phyloP scores from a whole-genome alignment of 2,888 invertebrate species.

The Microchrysa polita region DNA sequence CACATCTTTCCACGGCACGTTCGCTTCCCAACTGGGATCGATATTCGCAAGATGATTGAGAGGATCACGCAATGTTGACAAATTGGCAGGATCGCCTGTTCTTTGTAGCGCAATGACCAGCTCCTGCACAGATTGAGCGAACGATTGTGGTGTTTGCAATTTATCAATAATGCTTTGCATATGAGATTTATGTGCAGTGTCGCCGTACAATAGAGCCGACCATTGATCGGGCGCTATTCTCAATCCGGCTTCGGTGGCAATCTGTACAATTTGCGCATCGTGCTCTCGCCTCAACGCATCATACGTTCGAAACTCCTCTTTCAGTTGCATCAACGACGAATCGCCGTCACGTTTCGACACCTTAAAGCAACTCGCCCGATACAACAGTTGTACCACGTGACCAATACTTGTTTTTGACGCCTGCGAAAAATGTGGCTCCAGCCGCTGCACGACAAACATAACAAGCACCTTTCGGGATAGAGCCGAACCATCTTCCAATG shows the following conservation, averaged over 20 bases:
- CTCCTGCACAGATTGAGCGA: slow-evolving; percentile 91
- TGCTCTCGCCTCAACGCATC: slow-evolving; percentile 93
- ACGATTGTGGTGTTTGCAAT: slow-evolving; percentile 92
- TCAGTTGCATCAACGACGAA: slow-evolving; percentile 97
- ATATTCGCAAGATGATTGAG: slow-evolving; percentile 87
- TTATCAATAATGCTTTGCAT: slow-evolving; percentile 95
- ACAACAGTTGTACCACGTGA: slow-evolving; percentile 97
- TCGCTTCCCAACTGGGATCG: slow-evolving; percentile 82
- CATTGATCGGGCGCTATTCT: slow-evolving; percentile 98
- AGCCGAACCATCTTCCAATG: slow-evolving; percentile 94
- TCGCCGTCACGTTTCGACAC: slow-evolving; percentile 96
- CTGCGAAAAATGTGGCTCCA: slow-evolving; percentile 94
- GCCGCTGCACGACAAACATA: slow-evolving; percentile 97
- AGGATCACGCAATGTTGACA: slow-evolving; percentile 79
- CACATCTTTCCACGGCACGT: slow-evolving; percentile 73
- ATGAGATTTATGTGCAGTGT: slow-evolving; percentile 93
- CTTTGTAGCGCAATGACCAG: slow-evolving; percentile 89
- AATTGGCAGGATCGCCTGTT: slow-evolving; percentile 83
- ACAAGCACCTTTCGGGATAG: slow-evolving; percentile 94
- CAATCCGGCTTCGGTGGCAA: slow-evolving; percentile 96
- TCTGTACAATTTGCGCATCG: slow-evolving; percentile 98
- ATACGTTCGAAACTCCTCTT: slow-evolving; percentile 96
- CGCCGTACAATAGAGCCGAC: slow-evolving; percentile 96
- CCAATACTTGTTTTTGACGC: slow-evolving; percentile 99
- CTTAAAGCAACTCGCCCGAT: slow-evolving; percentile 98